Evolutionary conservation across 2,888 invertebrate genomes (phyloP).

Genomic region (Crepidodera aurea): DNA sequence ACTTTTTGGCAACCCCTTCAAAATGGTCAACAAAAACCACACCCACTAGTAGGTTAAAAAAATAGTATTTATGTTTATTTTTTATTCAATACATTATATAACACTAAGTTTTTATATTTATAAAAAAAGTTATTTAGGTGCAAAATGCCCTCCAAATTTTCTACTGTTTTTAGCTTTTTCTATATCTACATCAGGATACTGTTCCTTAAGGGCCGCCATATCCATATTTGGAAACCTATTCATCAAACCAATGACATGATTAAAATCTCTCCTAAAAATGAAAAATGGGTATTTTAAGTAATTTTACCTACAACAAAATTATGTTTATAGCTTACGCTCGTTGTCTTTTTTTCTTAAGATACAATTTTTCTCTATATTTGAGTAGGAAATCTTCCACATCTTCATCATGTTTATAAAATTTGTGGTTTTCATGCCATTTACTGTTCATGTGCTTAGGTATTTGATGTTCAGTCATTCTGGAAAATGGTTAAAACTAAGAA

Average conservation of each 20-base stretch:
- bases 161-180: conserved; percentile 68
- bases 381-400: conserved; percentile 71
- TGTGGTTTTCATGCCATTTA: conserved; percentile 69
- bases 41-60: no score
- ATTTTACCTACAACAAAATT: no score
- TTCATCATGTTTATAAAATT: conserved; percentile 64
- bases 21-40: no score
- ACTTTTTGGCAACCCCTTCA: no score
- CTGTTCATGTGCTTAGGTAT: conserved; percentile 74
- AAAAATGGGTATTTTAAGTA: no score
- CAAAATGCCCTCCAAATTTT: conserved; percentile 60
- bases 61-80: no score
- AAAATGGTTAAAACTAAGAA: conserved; percentile 30
- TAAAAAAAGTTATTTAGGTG: conserved; percentile 40
- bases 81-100: no score
- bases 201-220: conserved; percentile 71
- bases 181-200: conserved; percentile 80
- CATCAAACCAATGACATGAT: conserved; percentile 74
- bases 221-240: conserved; percentile 81
- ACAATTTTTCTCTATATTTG: conserved; percentile 72
- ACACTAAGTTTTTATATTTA: no score
- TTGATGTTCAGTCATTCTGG: conserved; percentile 67
- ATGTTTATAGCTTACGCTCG: conserved; percentile 12
- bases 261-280: conserved; percentile 66
- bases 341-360: conserved; percentile 65